Evolutionary conservation across 2,113 vertebrate species (phyloP).

Genomic region (Bos javanicus): DNA sequence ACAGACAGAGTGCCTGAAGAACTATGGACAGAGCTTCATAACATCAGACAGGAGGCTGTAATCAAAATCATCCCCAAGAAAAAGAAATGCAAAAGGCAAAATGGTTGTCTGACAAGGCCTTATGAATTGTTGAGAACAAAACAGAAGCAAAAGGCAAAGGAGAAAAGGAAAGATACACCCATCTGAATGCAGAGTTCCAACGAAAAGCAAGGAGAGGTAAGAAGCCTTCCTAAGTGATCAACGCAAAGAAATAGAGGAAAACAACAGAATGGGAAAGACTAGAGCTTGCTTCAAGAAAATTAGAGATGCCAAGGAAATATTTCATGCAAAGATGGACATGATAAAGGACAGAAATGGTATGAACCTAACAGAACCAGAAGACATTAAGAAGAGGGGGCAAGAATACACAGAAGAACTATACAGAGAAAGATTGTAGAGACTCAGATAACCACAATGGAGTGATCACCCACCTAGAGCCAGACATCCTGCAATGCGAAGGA

Average conservation of each 20-base stretch:
- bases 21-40: background rate
- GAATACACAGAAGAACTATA: background rate
- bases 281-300: background rate
- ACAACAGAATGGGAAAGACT: background rate
- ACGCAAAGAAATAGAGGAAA: background rate
- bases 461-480: background rate
- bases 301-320: background rate
- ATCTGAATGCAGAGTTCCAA: background rate
- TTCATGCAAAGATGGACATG: background rate
- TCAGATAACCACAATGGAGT: background rate
- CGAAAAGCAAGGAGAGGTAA: background rate
- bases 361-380: background rate
- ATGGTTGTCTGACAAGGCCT: background rate
- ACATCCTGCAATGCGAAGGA: background rate
- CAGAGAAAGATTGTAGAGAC: background rate
- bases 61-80: background rate
- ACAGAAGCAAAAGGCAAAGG: background rate
- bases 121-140: background rate
- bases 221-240: background rate
- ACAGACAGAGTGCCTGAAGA: background rate
- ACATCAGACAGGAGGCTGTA: background rate
- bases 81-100: background rate
- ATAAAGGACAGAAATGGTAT: background rate
- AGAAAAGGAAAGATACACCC: background rate
- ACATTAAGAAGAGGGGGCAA: background rate